Evolutionary conservation across 2,797 vertebrate species (phyloP).

Genomic region (Neosilurus mollespiculum): DNA sequence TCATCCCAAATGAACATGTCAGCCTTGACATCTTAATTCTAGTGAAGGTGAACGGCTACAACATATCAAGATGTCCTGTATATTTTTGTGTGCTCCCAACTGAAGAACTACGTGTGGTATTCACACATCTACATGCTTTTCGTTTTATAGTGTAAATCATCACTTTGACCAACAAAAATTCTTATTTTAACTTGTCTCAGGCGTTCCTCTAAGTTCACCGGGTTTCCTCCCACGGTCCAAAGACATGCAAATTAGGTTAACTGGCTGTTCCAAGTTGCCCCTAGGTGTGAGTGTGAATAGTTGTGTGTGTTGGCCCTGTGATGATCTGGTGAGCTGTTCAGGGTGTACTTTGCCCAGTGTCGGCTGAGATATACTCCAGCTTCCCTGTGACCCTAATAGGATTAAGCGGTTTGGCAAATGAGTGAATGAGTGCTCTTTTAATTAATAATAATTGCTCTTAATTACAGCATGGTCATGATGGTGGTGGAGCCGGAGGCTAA

Average conservation of each 20-base stretch:
- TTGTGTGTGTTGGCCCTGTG: too few species aligned
- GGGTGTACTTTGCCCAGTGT: too few species aligned
- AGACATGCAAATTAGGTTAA: too few species aligned
- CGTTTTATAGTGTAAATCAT: background rate
- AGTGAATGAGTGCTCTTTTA: too few species aligned
- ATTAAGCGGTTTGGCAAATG: too few species aligned
- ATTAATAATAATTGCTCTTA: background rate
- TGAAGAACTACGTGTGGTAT: background rate
- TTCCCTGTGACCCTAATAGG: too few species aligned
- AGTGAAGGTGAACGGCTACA: background rate
- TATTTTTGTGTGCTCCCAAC: background rate
- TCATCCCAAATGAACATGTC: background rate
- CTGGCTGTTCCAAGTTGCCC: too few species aligned
- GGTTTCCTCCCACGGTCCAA: too few species aligned
- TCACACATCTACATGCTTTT: background rate
- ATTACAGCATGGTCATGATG: background rate
- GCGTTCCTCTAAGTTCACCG: too few species aligned
- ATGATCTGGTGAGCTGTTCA: too few species aligned
- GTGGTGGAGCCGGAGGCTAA: background rate
- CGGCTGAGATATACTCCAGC: too few species aligned
- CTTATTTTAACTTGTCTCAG: background rate
- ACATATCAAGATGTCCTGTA: background rate
- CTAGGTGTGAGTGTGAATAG: too few species aligned
- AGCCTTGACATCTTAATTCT: background rate
- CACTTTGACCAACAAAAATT: background rate